phyloP scores from a whole-genome alignment of 2,888 invertebrate genomes.

The Lasioglossum oenotherae region DNA sequence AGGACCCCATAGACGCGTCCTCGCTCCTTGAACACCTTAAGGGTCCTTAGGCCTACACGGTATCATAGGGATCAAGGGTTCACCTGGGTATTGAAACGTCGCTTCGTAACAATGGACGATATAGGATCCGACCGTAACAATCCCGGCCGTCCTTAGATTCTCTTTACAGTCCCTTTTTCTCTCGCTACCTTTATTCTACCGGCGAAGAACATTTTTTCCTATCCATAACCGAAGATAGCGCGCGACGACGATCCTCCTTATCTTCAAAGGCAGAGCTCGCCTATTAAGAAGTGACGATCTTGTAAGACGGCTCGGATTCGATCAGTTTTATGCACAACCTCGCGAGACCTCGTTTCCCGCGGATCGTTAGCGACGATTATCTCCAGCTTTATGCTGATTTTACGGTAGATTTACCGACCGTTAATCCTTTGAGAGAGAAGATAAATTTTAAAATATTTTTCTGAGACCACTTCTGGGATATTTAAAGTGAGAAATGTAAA shows the following conservation, averaged over 20 bases:
- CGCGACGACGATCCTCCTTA: slow-evolving; percentile 4
- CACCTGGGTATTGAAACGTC: slow-evolving; percentile 73
- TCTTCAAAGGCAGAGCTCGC: slow-evolving; percentile 31
- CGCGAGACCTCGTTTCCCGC: neutral
- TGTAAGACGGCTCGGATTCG: slow-evolving; percentile 32
- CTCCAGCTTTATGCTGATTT: neutral
- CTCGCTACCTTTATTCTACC: slow-evolving; percentile 48
- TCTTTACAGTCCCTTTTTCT: slow-evolving; percentile 15
- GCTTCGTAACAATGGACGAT: slow-evolving; percentile 69
- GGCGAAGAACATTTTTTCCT: slow-evolving; percentile 57
- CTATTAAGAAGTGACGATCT: slow-evolving; percentile 37
- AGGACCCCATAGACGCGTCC: slow-evolving; percentile 46
- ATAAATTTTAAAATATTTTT: too few relatives aligned
- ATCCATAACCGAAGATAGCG: slow-evolving; percentile 55
- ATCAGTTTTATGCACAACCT: slow-evolving; percentile 50
- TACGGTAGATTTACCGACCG: too few relatives aligned
- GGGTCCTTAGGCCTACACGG: slow-evolving; percentile 33
- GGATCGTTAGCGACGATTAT: neutral
- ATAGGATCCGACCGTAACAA: slow-evolving; percentile 63
- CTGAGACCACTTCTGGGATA: too few relatives aligned
- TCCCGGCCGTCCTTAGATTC: slow-evolving; percentile 19
- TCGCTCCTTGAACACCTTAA: slow-evolving; percentile 44
- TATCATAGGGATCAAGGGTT: slow-evolving; percentile 71
- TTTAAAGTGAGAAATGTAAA: too few relatives aligned
- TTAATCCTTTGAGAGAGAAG: too few relatives aligned